Evolutionary conservation across 37 sponge, comb jelly and placozoan genomes (phyloP).

Genomic region (Agelas oroides): DNA sequence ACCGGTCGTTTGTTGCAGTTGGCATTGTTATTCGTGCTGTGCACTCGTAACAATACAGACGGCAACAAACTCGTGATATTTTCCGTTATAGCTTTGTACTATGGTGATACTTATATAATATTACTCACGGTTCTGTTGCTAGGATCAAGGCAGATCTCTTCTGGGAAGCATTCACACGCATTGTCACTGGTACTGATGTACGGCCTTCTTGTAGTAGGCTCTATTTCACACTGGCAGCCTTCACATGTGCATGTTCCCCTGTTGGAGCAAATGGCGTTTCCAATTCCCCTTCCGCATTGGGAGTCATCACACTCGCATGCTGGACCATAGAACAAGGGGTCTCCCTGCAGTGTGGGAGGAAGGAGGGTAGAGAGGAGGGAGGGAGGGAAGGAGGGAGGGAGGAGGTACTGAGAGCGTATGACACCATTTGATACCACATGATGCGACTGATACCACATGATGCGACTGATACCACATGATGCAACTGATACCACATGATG

Average conservation of each 20-base stretch:
- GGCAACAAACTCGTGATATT: too few species aligned
- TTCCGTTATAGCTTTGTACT: neutral
- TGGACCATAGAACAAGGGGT: slow-evolving; percentile 44
- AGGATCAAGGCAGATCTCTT: slow-evolving; percentile 32
- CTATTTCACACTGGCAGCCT: slow-evolving; percentile 39
- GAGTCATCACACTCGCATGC: slow-evolving; percentile 75
- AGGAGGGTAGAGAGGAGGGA: too few species aligned
- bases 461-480: too few species aligned
- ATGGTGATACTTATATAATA: neutral
- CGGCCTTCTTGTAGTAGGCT: slow-evolving; percentile 11
- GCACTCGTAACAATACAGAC: too few species aligned
- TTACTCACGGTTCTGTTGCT: slow-evolving; percentile 4
- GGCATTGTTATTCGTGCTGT: too few species aligned
- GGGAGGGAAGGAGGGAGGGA: too few species aligned
- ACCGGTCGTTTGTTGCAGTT: too few species aligned
- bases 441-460: too few species aligned
- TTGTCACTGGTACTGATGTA: neutral
- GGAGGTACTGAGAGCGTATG: too few species aligned
- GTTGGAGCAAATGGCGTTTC: slow-evolving; percentile 3
- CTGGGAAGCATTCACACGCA: slow-evolving; percentile 54
- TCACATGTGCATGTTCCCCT: slow-evolving; percentile 38
- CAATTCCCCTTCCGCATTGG: slow-evolving; percentile 33
- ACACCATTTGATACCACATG: too few species aligned
- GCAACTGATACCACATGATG: too few species aligned
- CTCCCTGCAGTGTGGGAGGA: neutral